A percentile compares a stretch with the other conserved stretches of the same genome.
Evolutionary conservation across 2,888 invertebrate genomes (phyloP).

Genomic region (Emmelina monodactyla): DNA sequence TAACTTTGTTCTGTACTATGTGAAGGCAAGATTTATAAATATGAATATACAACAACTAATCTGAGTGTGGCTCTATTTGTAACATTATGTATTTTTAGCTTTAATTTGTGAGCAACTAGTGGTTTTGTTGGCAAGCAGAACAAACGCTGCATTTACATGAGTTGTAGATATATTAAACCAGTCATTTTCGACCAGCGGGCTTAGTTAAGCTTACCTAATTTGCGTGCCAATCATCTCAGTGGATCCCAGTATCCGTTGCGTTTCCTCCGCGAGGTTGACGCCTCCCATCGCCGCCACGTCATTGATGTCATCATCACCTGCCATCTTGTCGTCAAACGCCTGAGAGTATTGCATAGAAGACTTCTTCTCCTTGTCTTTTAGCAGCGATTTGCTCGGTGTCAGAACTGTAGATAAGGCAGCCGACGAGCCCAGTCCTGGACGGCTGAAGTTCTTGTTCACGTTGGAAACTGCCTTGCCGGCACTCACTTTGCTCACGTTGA

Average conservation of each 20-base stretch:
- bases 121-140: too few species aligned
- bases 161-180: too few species aligned
- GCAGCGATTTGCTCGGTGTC: constrained; percentile 65
- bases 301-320: constrained; percentile 95
- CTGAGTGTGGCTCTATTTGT: too few species aligned
- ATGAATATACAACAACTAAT: too few species aligned
- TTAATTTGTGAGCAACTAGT: too few species aligned
- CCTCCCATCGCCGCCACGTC: constrained; percentile 99
- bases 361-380: constrained; percentile 82
- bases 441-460: constrained; percentile 35
- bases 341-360: constrained; percentile 37
- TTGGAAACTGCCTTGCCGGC: constrained; percentile 56
- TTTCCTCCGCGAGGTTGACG: constrained; percentile 95
- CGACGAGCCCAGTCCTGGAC: constrained; percentile 27
- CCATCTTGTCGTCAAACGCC: constrained; percentile 61
- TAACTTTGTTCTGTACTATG: too few species aligned
- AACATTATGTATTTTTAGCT: too few species aligned
- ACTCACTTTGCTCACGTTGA: constrained; percentile 39
- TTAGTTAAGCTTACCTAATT: constrained; percentile 59
- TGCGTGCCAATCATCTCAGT: constrained; percentile 91
- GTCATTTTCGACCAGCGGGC: too few species aligned
- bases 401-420: constrained; percentile 40
- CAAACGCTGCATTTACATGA: too few species aligned
- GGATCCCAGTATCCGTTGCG: constrained; percentile 90
- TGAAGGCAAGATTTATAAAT: too few species aligned